Conservation (phyloP, 1,140 invertebrate species). For the Nylanderia fulva region DNA sequence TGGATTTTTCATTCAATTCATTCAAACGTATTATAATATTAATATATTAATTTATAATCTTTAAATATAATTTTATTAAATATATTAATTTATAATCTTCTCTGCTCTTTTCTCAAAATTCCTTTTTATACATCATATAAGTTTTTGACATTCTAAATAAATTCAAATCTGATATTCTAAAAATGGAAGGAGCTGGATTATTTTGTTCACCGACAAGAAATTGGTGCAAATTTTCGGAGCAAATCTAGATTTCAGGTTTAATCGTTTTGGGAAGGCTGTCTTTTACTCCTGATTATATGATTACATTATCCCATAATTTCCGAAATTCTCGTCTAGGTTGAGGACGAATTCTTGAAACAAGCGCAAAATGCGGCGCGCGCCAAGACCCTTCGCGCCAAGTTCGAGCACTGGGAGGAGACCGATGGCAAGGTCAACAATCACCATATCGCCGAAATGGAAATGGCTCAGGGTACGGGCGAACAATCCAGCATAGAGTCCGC, state of each 20-base stretch:
- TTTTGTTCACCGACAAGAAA: neutral
- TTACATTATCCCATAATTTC: neutral
- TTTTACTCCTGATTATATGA: neutral
- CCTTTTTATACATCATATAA: neutral
- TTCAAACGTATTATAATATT: too few relatives aligned
- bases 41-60: too few relatives aligned
- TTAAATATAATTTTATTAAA: too few relatives aligned
- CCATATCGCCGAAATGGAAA: slow-evolving; percentile 84
- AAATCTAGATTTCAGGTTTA: neutral
- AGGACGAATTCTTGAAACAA: slow-evolving; percentile 89
- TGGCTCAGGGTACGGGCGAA: slow-evolving; percentile 85
- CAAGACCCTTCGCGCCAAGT: slow-evolving; percentile 94
- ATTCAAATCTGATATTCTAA: neutral
- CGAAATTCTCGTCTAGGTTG: slow-evolving; percentile 77
- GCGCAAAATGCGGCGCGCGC: slow-evolving; percentile 93
- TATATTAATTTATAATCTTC: too few relatives aligned
- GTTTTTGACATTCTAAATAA: neutral
- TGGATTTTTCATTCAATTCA: neutral
- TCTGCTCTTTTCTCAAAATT: neutral
- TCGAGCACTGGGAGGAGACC: slow-evolving; percentile 95
- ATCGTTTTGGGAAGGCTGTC: slow-evolving; percentile 2
- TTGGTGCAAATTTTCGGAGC: neutral
- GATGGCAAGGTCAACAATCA: slow-evolving; percentile 87
- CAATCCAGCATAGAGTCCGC: slow-evolving; percentile 91
- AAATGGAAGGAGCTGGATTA: neutral